Percentiles rank a stretch among this genome's conserved stretches.
Evolutionary conservation across 2,888 invertebrate species (phyloP).

Genomic region (Germaria angustata): DNA sequence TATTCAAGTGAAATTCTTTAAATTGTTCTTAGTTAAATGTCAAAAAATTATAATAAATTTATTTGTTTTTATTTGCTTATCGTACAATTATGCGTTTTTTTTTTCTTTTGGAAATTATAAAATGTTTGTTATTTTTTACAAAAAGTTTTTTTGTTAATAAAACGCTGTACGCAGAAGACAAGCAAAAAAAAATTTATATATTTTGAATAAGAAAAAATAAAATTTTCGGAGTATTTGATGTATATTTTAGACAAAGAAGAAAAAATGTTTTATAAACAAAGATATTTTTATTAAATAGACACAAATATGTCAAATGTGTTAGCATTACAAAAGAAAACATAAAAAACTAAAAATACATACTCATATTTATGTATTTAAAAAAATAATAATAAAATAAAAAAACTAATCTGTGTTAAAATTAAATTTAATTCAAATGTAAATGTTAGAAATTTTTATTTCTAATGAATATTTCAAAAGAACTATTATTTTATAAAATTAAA

Average conservation of each 20-base stretch:
- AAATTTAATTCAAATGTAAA: background rate
- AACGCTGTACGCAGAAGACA: slow-evolving; percentile 64
- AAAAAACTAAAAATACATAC: background rate
- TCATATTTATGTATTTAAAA: no score
- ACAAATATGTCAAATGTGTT: background rate
- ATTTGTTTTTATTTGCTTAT: slow-evolving; percentile 47
- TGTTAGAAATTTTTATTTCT: no score
- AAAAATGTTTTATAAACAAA: background rate
- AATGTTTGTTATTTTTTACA: slow-evolving; percentile 44
- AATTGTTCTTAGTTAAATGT: slow-evolving; percentile 51
- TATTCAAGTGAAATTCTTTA: slow-evolving; percentile 23
- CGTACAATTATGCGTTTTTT: slow-evolving; percentile 50
- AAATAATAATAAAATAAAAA: background rate
- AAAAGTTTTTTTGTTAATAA: background rate
- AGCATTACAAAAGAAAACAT: no score
- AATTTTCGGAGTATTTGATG: slow-evolving; percentile 50
- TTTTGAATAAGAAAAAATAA: slow-evolving; percentile 31
- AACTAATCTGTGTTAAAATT: slow-evolving; percentile 30
- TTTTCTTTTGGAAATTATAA: slow-evolving; percentile 32
- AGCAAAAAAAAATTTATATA: slow-evolving; percentile 22
- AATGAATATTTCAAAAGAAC: no score
- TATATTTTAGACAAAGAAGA: slow-evolving; percentile 44
- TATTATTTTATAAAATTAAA: no score
- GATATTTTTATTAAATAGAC: slow-evolving; percentile 16
- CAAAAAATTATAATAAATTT: slow-evolving; percentile 22